Base-by-base conservation (phyloP, 2,888 invertebrate species). In the Masnerella sp. region DNA sequence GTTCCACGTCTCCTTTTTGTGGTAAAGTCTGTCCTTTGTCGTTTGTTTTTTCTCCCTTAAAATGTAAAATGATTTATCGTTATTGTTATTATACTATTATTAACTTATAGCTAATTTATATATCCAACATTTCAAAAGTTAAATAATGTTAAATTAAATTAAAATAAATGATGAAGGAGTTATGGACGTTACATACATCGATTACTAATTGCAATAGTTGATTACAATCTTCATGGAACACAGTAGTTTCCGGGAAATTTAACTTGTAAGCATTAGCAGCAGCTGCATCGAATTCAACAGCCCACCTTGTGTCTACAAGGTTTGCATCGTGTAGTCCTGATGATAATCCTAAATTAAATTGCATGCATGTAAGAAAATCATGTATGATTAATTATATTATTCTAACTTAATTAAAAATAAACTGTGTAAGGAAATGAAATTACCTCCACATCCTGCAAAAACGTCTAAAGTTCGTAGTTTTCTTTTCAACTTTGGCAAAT, bases 161-260 rank as follows among this genome's bases (percentile, higher is more conserved):
- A 8, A 7, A 8, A 15, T 15, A 28, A 5, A 4, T 30, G 9
- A 15, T 15, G 18, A 49, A 32, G 15, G 7, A 34, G n/a, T n/a
- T n/a, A n/a, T n/a, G n/a, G 20, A 40, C 1, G 14, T 12, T 22
- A 82, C 84, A 81, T 77, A 90, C 91, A n/a, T 91, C 88, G 88
- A 96, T 92, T 0, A 92, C 93, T 61, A 90, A 89, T 73, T 89
- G 89, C 30, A 96, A 88, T 47, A 96, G 85, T 2, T 89, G 88
- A 83, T 96, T 96, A 82, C 95, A 95, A 84, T 96, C 96, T 70
- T 94, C 93, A n/a, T 91, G 91, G 83, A 94, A 95, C 0, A 96
- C 95, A 0, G 90, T 90, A 75, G 93, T 90, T 36, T 90, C 88
- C 0, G 92, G 92, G 84, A 95, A 93, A 85, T 96, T 96, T 0